phyloP scores from a whole-genome alignment of 2,888 invertebrate species.

The Chymomyza amoena region DNA sequence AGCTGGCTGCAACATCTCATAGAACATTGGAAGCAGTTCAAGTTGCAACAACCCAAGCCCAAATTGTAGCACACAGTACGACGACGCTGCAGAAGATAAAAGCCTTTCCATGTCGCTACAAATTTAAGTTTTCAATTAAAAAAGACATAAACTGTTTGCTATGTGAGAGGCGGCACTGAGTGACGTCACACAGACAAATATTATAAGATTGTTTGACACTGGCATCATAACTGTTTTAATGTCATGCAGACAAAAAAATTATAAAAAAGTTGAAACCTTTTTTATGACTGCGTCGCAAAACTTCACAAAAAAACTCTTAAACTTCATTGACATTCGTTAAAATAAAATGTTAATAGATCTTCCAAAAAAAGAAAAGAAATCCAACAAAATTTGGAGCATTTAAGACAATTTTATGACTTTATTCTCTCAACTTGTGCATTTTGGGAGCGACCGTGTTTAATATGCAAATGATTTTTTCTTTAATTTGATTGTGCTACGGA shows the following conservation, averaged over 20 bases:
- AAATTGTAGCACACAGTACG: constrained; percentile 56
- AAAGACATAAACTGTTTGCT: constrained; percentile 65
- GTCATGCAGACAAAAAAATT: constrained; percentile 29
- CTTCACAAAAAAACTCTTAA: constrained; percentile 13
- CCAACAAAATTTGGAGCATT: constrained; percentile 51
- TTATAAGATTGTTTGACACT: constrained; percentile 67
- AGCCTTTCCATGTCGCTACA: constrained; percentile 72
- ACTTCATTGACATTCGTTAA: constrained; percentile 30
- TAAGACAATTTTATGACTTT: constrained; percentile 65
- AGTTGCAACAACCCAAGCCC: constrained; percentile 41
- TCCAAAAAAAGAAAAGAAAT: constrained; percentile 22
- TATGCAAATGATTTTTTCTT: neutral
- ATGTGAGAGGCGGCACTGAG: constrained; percentile 35
- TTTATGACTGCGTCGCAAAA: constrained; percentile 36
- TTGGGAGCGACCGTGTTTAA: neutral
- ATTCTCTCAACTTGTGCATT: constrained; percentile 39
- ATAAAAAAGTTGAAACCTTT: constrained; percentile 12
- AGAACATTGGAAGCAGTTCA: constrained; percentile 13
- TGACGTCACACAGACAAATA: constrained; percentile 50
- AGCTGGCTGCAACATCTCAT: constrained; percentile 26
- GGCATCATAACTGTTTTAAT: constrained; percentile 62
- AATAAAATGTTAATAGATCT: neutral
- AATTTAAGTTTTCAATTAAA: constrained; percentile 73
- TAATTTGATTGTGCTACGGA: too few relatives aligned
- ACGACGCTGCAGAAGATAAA: constrained; percentile 69